phyloP scores from a whole-genome alignment of 2,888 invertebrate species.

The Eudasyphora cyanicolor region DNA sequence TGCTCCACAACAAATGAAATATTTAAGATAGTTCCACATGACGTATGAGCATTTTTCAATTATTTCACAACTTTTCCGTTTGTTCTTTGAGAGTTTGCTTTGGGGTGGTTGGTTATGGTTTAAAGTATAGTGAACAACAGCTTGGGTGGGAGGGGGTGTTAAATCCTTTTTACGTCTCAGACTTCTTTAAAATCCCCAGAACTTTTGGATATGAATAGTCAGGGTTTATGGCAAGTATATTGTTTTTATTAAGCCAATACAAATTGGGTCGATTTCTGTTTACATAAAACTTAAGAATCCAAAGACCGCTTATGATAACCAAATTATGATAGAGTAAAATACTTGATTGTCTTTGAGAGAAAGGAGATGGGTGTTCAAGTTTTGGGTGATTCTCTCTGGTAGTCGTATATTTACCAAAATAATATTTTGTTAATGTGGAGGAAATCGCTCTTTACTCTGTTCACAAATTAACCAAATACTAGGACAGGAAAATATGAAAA shows the following conservation, averaged over 20 bases:
- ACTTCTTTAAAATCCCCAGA: no score
- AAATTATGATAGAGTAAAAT: not conserved
- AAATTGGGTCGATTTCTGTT: not conserved
- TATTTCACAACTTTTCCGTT: constrained; percentile 54
- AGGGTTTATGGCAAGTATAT: not conserved
- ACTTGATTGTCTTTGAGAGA: no score
- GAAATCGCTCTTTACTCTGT: no score
- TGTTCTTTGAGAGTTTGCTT: not conserved
- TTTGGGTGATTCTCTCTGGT: no score
- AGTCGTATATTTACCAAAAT: no score
- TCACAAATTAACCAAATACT: no score
- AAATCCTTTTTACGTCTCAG: no score
- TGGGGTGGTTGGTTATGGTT: not conserved
- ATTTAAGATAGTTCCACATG: constrained; percentile 41
- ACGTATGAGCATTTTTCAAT: constrained; percentile 40
- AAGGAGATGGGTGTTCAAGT: no score
- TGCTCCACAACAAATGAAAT: constrained; percentile 29
- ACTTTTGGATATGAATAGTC: no score
- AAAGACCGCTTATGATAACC: not conserved
- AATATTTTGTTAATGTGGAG: no score
- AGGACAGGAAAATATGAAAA: no score
- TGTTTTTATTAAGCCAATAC: not conserved
- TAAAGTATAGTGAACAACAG: no score
- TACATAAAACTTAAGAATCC: not conserved
- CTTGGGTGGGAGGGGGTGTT: not conserved